These are phyloP conservation scores for Saccostrea cuccullata DNA, from an alignment of 1,140 invertebrate species.

Conservation along the genomic window DNA sequence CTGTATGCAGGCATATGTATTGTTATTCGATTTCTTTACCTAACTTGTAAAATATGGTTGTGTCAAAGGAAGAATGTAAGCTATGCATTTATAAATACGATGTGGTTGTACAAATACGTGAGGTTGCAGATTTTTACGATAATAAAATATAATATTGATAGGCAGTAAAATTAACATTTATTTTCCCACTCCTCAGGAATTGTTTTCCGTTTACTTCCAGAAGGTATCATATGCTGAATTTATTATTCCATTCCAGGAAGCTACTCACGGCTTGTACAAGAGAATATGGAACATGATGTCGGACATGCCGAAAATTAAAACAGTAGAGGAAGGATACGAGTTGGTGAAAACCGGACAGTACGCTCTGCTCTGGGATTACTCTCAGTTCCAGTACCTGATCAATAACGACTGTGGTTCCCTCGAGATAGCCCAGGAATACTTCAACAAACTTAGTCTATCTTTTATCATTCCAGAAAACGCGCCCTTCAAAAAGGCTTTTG, in stretches of 20 bases:
- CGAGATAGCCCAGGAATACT: conserved; percentile 63
- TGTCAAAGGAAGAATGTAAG: too few relatives aligned
- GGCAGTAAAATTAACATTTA: background rate
- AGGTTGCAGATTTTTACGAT: too few relatives aligned
- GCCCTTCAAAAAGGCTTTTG: conserved; percentile 57
- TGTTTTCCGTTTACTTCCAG: background rate
- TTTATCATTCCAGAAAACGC: conserved; percentile 66
- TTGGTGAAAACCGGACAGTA: conserved; percentile 46
- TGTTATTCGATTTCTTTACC: too few relatives aligned
- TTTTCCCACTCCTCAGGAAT: background rate
- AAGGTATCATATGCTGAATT: too few relatives aligned
- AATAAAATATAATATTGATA: background rate
- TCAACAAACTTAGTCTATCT: conserved; percentile 67
- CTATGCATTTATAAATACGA: too few relatives aligned
- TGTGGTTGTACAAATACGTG: too few relatives aligned
- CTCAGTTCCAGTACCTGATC: conserved; percentile 66
- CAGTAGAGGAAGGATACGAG: conserved; percentile 53
- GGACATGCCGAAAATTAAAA: conserved; percentile 53
- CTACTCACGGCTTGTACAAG: conserved; percentile 59
- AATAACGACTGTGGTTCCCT: conserved; percentile 59
- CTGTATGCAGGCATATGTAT: too few relatives aligned
- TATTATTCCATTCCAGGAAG: conserved; percentile 49
- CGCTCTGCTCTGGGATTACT: conserved; percentile 56
- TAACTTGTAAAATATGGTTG: too few relatives aligned
- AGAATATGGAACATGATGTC: conserved; percentile 62